Base-by-base conservation (phyloP, 2,797 vertebrate genomes). In the Cossypha caffra region DNA sequence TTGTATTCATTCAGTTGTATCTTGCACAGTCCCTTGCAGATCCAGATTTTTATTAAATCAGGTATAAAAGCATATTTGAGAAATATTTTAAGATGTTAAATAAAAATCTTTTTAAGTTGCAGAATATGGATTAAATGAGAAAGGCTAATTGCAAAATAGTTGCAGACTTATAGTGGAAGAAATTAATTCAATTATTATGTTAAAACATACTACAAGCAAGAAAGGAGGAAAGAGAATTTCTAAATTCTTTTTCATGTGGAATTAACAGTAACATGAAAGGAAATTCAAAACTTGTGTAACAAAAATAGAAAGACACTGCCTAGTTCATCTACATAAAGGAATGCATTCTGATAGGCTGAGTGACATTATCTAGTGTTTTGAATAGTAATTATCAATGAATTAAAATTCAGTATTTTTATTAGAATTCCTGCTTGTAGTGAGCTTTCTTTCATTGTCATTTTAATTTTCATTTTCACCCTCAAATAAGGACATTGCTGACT, bases 231-330 rank as follows among this genome's bases (percentile, higher is more conserved):
- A 89, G 26, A 78, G n/a, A 93, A 89, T 88, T 94, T 92, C 54
- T 81, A 76, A 93, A 90, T 90, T 91, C 64, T 91, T 95, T 96
- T 92, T 94, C 74, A 92, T 94, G 74, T 87, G 59, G 90, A 88
- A 88, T 94, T 90, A 95, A 62, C 38, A 35, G 31, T 16, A 74
- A 94, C 59, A 83, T 86, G 51, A 94, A 94, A 93, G 75, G 72
- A 90, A 93, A 93, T 80, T 75, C 84, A 55, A 76, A 87, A 94
- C 88, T 87, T 76, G 16, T 45, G 25, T 82, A 66, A 82, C 33
- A 74, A 91, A 94, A 93, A 69, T 50, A 64, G 47, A 75, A 92
- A 50, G 25, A 63, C 33, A n/a, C 26, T 54, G 33, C 10, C 29
- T 75, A 61, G 79, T 40, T 89, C 51, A 15, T 81, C 74, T n/a